Base-by-base conservation (phyloP, 2,113 vertebrate species). In the Potamarius usumacintae region DNA sequence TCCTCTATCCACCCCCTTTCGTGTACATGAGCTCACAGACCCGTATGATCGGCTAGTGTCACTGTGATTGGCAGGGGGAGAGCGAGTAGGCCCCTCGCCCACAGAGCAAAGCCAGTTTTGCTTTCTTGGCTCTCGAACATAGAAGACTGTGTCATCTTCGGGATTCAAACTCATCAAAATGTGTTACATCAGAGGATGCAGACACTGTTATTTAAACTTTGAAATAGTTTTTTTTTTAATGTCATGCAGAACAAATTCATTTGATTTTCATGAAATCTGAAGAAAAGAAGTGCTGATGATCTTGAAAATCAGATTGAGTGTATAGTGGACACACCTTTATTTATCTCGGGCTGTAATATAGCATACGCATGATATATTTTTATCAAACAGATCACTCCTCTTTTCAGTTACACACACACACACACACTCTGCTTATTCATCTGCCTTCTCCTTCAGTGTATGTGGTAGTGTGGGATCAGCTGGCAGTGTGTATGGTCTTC, bases 401-500 rank as follows among this genome's bases (percentile, higher is more conserved):
- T 34, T 17, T 17, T 50, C 69, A 17, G 27, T 34, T 27, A 71
- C 5, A 74, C 34, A 50, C 72, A 48, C 55, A 57, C 52, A 27
- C 78, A 60, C 78, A 80, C 55, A 58, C 48, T 77, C 12, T 84
- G 79, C 79, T 85, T 72, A 71, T 83, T 85, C 72, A 86, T 69
- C 78, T 82, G 78, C 27, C 15, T 76, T 42, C 67, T 62, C 57
- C 58, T 53, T 84, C 74, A 79, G 78, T 63, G 77, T 71, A 34
- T 82, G 67, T 82, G 57, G 72, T 71, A 71, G 74, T n/a, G 81
- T 22, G 71, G 83, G 80, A 92, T 96, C 94, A 95, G 93, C 93
- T 93, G 92, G 92, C 93, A 93, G 92, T 90, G 91, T 90, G 91
- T 91, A 92, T 57, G 90, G 93, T 91, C 93, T 92, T 91, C 90